A percentile compares a stretch with the other conserved stretches of the same genome.
Evolutionary conservation across 2,113 vertebrate species (phyloP).

Genomic region (Antechinus stuartii): DNA sequence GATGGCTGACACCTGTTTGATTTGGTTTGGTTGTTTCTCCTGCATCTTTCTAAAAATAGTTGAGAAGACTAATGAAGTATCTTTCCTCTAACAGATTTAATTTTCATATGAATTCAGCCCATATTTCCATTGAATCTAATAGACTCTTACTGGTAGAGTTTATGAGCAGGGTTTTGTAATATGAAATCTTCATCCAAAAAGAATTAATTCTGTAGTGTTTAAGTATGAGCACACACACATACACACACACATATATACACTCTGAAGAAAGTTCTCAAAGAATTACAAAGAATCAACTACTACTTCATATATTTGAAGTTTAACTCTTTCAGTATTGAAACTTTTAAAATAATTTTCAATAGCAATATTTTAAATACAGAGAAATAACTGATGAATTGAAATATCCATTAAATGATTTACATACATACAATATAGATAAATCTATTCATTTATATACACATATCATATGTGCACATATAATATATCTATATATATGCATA

Average conservation of each 20-base stretch:
- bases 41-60: slow-evolving; percentile 35
- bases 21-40: not conserved
- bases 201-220: slow-evolving; percentile 17
- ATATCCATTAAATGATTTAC: not conserved
- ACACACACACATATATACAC: not conserved
- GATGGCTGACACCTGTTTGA: not conserved
- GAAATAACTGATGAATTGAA: not conserved
- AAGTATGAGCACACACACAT: slow-evolving; percentile 21
- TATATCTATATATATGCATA: no score
- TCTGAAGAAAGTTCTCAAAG: slow-evolving; percentile 20
- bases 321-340: not conserved
- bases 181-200: not conserved
- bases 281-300: not conserved
- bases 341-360: slow-evolving; percentile 6
- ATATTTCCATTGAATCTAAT: slow-evolving; percentile 2
- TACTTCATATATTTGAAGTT: not conserved
- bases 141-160: not conserved
- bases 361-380: slow-evolving; percentile 5
- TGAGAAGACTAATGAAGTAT: not conserved
- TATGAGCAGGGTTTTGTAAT: slow-evolving; percentile 9
- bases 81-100: slow-evolving; percentile 27
- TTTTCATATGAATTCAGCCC: slow-evolving; percentile 21
- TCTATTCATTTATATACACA: no score
- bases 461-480: no score
- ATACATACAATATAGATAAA: no score